Percentiles rank a stretch among this genome's conserved stretches.
Evolutionary conservation across 2,797 vertebrate genomes (phyloP).

Genomic region (Poeciliopsis infans): DNA sequence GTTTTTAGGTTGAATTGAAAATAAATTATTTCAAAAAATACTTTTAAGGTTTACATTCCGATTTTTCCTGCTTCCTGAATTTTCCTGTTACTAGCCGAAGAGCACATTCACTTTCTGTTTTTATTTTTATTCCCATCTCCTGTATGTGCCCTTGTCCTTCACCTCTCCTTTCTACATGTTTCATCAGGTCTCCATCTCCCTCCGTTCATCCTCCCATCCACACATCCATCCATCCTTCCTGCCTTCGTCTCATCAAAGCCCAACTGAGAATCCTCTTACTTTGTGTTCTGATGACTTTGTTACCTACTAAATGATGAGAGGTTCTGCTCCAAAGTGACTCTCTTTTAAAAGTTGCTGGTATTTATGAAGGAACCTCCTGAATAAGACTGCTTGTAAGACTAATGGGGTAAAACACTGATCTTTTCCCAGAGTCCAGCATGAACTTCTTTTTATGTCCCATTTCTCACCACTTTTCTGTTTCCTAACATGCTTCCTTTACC

Average conservation of each 20-base stretch:
- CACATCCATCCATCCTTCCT: conserved; percentile 14
- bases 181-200: conserved; percentile 60
- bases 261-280: conserved; percentile 22
- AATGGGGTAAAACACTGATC: conserved; percentile 22
- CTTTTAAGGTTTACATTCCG: background rate
- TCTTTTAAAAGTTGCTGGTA: background rate
- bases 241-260: conserved; percentile 52
- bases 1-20: background rate
- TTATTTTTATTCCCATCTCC: conserved; percentile 12
- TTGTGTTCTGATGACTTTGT: conserved; percentile 34
- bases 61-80: conserved; percentile 12
- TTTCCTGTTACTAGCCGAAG: conserved; percentile 4
- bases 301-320: conserved; percentile 32
- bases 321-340: conserved; percentile 31
- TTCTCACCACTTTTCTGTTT: background rate
- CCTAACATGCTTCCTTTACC: conserved; percentile 16
- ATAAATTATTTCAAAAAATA: background rate
- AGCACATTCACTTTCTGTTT: background rate
- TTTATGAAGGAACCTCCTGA: conserved; percentile 35
- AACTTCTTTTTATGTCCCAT: background rate
- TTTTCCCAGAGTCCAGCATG: background rate
- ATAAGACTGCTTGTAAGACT: conserved; percentile 6
- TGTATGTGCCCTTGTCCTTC: conserved; percentile 32
- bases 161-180: conserved; percentile 42
- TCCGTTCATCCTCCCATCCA: conserved; percentile 68